These are phyloP conservation scores for Melanerpes formicivorus DNA, from an alignment of 2,113 vertebrate genomes.

Conservation along the genomic window DNA sequence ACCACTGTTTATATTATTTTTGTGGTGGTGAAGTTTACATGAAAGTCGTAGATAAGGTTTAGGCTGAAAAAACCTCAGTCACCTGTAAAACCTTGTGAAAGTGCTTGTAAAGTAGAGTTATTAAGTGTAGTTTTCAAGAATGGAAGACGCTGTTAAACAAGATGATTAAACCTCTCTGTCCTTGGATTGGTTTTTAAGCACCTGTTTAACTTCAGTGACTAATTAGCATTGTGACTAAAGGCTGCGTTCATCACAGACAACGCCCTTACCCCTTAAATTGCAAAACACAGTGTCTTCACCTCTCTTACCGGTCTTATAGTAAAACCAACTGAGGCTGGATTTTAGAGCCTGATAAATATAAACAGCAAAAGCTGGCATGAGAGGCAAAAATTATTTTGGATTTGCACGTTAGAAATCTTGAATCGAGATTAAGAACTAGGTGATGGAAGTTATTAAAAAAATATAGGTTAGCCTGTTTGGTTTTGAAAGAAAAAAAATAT, in stretches of 20 bases:
- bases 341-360: background rate
- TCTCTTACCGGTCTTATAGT: background rate
- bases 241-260: background rate
- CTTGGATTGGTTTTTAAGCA: constrained; percentile 27
- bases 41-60: background rate
- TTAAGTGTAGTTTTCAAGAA: background rate
- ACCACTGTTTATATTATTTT: background rate
- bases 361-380: background rate
- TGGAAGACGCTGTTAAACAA: constrained; percentile 9
- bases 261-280: background rate
- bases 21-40: background rate
- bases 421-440: background rate
- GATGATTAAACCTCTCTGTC: constrained; percentile 6
- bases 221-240: constrained; percentile 26
- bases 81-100: background rate
- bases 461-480: background rate
- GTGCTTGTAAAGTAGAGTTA: background rate
- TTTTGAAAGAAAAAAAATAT: background rate
- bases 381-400: background rate
- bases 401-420: background rate
- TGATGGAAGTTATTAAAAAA: background rate
- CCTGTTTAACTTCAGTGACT: background rate
- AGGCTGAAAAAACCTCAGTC: background rate
- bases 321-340: background rate
- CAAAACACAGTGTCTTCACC: background rate